Base-by-base conservation (phyloP, 2,888 invertebrate species). In the Mythimna albipuncta region DNA sequence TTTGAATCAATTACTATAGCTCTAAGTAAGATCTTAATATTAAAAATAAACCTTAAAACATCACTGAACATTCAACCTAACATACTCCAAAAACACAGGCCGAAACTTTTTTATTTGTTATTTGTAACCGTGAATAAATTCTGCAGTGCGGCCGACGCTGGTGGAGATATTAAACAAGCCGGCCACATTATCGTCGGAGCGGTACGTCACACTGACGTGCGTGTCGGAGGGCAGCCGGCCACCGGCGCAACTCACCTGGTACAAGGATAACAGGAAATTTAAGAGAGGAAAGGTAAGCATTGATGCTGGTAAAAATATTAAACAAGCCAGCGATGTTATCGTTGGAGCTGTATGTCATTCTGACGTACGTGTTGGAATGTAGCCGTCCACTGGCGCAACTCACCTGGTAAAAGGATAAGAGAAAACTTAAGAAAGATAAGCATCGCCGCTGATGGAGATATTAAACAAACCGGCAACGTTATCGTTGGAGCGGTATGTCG, bases 181-280 rank as follows among this genome's bases (percentile, higher is more conserved):
- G 69, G 96, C 96, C 88, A 97, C 98, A 87, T 96, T 99, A 94
- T 97, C 98, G 74, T 98, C 98, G 13, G 98, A 98, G 87, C 97
- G 97, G 90, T 97, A 98, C 89, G 98, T 98, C 91, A 97, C 97
- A 88, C 96, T 99, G 86, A 97, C 97, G 73, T 99, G 99, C 94
- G 97, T 98, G 90, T 98, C 98, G 64, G 97, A 97, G 85, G 99
- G 99, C 61, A 99, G 99, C 72, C 97, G 99, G 88, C 99, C 99
- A 41, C 97, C 98, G 83, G 98, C 99, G 50, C 97, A 97, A 86
- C 97, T 99, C 89, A 97, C 97, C 72, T 99, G 99, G 99, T 97
- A 97, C 90, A 98, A 98, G 91, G 98, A 98, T 91, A 98, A 98
- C 93, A 96, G 97, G 84, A 97, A 97, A 88, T 98, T 98, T 93